Conservation (phyloP, 2,797 vertebrate species). For the Chlorospingus semifuscus region DNA sequence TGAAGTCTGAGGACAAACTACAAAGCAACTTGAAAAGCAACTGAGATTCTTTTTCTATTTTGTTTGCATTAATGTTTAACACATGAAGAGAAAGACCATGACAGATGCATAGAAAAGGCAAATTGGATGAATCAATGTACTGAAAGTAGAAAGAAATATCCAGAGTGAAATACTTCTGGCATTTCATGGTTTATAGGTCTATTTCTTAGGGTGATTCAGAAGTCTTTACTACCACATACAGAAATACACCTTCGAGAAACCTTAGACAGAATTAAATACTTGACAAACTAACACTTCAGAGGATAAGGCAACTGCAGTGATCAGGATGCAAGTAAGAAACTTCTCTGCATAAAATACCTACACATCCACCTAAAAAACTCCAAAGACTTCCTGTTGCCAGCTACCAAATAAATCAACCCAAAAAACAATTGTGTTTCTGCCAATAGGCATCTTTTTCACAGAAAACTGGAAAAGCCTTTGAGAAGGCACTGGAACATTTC, state of each 20-base stretch:
- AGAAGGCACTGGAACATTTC: neutral
- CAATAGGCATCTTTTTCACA: neutral
- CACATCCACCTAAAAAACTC: neutral
- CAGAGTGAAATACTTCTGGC: neutral
- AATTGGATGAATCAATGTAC: neutral
- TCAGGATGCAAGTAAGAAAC: neutral
- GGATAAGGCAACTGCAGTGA: neutral
- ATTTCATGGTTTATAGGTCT: neutral
- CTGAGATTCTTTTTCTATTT: neutral
- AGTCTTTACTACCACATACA: neutral
- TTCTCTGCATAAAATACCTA: neutral
- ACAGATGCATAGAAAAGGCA: neutral
- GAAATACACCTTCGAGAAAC: neutral
- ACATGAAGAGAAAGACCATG: neutral
- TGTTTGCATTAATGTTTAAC: neutral
- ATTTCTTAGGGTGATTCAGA: neutral
- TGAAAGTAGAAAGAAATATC: neutral
- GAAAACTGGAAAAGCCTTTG: neutral
- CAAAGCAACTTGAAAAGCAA: neutral
- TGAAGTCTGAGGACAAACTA: neutral
- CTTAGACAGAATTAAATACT: neutral
- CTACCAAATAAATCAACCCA: neutral
- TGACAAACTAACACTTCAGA: neutral
- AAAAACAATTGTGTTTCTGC: neutral
- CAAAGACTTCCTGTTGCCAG: neutral